Evolutionary conservation across 2,797 vertebrate genomes (phyloP).

Genomic region (Sebastes iracundus): DNA sequence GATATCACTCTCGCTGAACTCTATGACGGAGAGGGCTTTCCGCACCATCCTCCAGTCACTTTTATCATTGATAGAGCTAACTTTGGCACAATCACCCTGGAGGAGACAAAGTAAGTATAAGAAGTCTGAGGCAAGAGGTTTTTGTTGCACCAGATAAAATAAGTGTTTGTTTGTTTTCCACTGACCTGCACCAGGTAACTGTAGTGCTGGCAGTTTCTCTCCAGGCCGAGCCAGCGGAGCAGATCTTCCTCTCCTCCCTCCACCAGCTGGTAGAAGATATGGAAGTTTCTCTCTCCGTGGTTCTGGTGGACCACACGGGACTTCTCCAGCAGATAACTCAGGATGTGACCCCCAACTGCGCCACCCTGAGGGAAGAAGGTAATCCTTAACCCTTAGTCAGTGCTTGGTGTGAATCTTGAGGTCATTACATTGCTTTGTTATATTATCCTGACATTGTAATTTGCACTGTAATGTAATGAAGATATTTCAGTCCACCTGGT

Average conservation of each 20-base stretch:
- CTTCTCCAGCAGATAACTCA: slow-evolving; percentile 95
- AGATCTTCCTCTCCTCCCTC: slow-evolving; percentile 90
- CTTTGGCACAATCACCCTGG: slow-evolving; percentile 93
- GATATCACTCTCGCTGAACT: slow-evolving; percentile 86
- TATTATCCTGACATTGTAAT: background rate
- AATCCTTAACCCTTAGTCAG: background rate
- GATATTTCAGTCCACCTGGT: slow-evolving; percentile 83
- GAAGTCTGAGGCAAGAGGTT: background rate
- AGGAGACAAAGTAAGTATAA: background rate
- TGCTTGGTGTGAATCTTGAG: background rate
- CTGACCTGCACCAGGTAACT: slow-evolving; percentile 90
- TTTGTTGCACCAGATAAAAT: background rate
- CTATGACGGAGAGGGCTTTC: slow-evolving; percentile 90
- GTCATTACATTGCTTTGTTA: background rate
- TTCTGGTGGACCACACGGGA: slow-evolving; percentile 95
- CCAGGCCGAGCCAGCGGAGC: slow-evolving; percentile 90
- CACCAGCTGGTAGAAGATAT: slow-evolving; percentile 96
- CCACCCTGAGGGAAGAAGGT: slow-evolving; percentile 82
- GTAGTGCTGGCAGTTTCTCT: slow-evolving; percentile 89
- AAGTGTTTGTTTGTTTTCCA: background rate
- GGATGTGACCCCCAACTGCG: slow-evolving; percentile 93
- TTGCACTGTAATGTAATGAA: background rate
- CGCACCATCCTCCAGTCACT: slow-evolving; percentile 90
- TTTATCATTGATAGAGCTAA: slow-evolving; percentile 91
- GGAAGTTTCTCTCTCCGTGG: slow-evolving; percentile 94